Conservation (phyloP, 2,888 invertebrate genomes). For the Aspidiotus rigidus region DNA sequence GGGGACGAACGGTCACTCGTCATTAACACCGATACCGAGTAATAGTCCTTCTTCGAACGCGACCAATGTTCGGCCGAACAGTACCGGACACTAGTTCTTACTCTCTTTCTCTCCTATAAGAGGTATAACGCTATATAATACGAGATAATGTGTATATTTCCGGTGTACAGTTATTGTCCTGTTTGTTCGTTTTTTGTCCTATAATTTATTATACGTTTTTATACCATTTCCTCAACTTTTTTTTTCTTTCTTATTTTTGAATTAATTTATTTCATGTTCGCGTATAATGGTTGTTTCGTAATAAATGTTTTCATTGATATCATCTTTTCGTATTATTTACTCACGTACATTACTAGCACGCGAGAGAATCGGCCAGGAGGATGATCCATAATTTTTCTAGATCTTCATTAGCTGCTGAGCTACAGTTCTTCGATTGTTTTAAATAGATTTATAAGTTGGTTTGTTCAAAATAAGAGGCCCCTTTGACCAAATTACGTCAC, state of each 20-base stretch:
- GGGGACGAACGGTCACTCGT: not conserved
- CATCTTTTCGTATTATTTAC: no score
- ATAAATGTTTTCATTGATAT: not conserved
- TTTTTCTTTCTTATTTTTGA: slow-evolving; percentile 5
- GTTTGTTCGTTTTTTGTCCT: not conserved
- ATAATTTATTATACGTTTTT: not conserved
- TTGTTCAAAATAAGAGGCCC: no score
- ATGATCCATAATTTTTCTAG: no score
- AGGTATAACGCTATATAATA: not conserved
- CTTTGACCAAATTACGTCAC: no score
- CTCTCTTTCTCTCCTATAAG: not conserved
- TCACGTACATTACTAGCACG: no score
- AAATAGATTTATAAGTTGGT: no score
- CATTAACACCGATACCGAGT: slow-evolving; percentile 18
- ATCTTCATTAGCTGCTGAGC: no score
- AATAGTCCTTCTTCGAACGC: slow-evolving; percentile 7
- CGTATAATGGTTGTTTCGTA: not conserved
- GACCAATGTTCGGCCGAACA: slow-evolving; percentile 14
- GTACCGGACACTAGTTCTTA: slow-evolving; percentile 14
- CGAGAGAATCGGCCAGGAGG: no score
- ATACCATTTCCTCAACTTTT: slow-evolving; percentile 3
- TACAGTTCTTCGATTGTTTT: no score
- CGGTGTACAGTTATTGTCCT: not conserved
- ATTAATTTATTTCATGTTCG: slow-evolving; percentile 1
- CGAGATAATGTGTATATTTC: not conserved